Evolutionary conservation across 2,888 invertebrate genomes (phyloP), one percentile per base, ranked within the genome.

Genomic region (Sarcophaga rosellei): DNA sequence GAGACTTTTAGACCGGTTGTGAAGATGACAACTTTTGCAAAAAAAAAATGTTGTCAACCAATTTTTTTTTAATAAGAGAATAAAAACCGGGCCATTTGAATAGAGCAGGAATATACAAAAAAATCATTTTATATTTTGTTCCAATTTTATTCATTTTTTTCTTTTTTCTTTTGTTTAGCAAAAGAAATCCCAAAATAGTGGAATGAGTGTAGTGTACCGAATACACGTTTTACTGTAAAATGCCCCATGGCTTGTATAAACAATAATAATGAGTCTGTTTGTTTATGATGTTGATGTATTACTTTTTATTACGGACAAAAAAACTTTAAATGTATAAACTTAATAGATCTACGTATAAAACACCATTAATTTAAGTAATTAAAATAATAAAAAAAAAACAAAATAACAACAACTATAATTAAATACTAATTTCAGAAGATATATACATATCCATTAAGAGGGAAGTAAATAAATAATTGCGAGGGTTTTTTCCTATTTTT

Each of bases 1-100:
- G 10, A 35, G 35, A 35, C 35, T 35, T 75, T 78, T 78, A 45
- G 68, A 83, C 73, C 74, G 74, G 74, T 75, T 83, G 74, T 74
- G 65, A 69, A 63, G 73, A 76, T 70, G 47, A 77, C 57, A 53
- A 47, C 53, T 83, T 77, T 63, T 47, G 21, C n/a, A 53, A 47
- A 12, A 62, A 62, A 68, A 68, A 47, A 15, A 69, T 10, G 53
- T 23, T 74, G 70, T 15, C n/a, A 79, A 69, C 21, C 21, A 25
- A 61, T 23, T 35, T 35, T 35, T 23, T 35, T 35, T 35, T 35
- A 35, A 35, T 35, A 35, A 35, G 6, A 35, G 35, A 35, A 35
- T 35, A 35, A 35, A 35, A 35, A 35, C 35, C 35, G 35, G 35
- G 35, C 35, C 35, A 35, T 35, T 35, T 35, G 35, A 35, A 35